Evolutionary conservation across 1,140 invertebrate genomes (phyloP), one percentile per base, ranked within the genome.

Genomic region (Nasonia vitripennis): DNA sequence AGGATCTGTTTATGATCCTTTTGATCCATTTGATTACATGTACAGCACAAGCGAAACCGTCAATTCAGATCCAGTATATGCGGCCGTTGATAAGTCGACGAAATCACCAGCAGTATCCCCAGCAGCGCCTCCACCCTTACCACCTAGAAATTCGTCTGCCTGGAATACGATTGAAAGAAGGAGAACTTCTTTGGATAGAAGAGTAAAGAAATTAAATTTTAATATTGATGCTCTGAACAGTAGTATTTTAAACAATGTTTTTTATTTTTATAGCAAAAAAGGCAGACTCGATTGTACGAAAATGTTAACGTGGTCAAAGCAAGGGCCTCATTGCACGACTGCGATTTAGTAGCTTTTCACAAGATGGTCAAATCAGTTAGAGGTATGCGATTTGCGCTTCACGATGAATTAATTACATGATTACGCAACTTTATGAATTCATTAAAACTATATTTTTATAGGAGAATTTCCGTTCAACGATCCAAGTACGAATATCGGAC

Each of bases 1-100:
- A 73, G 95, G 95, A 81, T 97, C 96, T 84, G 96, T 97, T 80
- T 98, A 98, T 89, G 96, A 97, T 88, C 96, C 96, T 84, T 97
- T 97, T 90, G 97, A 98, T 93, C 97, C 97, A 5, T 95, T 97
- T 87, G 97, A 98, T 91, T 98, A 97, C 88, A 95, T 97, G 90
- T 97, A 97, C 89, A 95, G 95, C 86, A 95, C 95, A 91, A 95
- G 95, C 78, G 95, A 95, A 88, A 95, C 96, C 87, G 95, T 95
- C 86, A 96, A 95, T 88, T 96, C 96, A 31, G 95, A 97, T 92
- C 96, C 96, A 6, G 94, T 97, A 75, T 97, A 97, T 91, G 96
- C 95, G 27, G 95, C 96, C 1, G 94, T 97, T 10, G 95, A 95
- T 88, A 95, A 95, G 89, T 95, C 95, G 70, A 95, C 95, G 85